These are phyloP conservation scores for Diarsia mendica DNA, from an alignment of 2,888 invertebrate genomes.

Conservation along the genomic window DNA sequence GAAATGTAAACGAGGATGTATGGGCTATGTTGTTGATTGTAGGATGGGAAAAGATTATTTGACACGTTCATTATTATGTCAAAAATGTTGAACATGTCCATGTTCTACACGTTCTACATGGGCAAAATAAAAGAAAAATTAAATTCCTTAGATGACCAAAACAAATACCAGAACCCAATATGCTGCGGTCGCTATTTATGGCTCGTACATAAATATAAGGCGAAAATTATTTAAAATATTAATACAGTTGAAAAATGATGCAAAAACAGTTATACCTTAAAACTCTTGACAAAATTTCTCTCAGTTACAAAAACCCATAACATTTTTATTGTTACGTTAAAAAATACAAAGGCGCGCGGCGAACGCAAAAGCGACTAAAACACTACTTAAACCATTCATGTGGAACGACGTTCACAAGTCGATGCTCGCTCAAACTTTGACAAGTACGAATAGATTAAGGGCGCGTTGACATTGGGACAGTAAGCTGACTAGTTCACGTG, in stretches of 20 bases:
- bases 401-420: slow-evolving; percentile 47
- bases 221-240: background rate
- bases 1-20: slow-evolving; percentile 18
- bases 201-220: no score
- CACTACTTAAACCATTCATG: slow-evolving; percentile 33
- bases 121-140: no score
- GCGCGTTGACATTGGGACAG: slow-evolving; percentile 43
- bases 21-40: slow-evolving; percentile 15
- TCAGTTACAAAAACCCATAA: background rate
- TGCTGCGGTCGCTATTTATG: no score
- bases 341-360: slow-evolving; percentile 14
- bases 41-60: no score
- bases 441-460: slow-evolving; percentile 47
- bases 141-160: no score
- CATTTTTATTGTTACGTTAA: background rate
- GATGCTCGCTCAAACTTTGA: slow-evolving; percentile 56
- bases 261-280: background rate
- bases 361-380: slow-evolving; percentile 27
- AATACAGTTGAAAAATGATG: no score
- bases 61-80: no score
- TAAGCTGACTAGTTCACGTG: slow-evolving; percentile 12
- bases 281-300: background rate
- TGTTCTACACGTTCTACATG: no score
- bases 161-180: no score
- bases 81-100: no score